These are phyloP conservation scores for Morinoia aosen DNA, from an alignment of 2,888 invertebrate species.

Conservation along the genomic window DNA sequence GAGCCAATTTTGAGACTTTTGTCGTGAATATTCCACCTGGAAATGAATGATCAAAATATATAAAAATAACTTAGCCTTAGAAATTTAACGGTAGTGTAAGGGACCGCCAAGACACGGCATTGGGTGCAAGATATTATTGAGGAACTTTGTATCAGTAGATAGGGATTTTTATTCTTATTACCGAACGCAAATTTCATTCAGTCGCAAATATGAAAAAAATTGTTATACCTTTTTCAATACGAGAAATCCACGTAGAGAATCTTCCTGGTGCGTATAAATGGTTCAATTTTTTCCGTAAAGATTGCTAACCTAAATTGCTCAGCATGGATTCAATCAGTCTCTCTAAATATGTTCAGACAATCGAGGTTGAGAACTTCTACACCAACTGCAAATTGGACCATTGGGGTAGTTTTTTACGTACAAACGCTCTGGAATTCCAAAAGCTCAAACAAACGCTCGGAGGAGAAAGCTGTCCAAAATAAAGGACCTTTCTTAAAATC, in stretches of 20 bases:
- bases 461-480: background rate
- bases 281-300: too few species aligned
- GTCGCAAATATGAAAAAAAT: background rate
- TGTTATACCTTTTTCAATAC: background rate
- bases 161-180: background rate
- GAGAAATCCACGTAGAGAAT: background rate
- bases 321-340: too few species aligned
- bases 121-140: background rate
- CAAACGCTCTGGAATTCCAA: too few species aligned
- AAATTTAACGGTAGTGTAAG: background rate
- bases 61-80: background rate
- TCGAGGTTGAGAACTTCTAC: too few species aligned
- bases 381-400: too few species aligned
- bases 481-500: background rate
- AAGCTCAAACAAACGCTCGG: too few species aligned
- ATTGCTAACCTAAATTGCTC: too few species aligned
- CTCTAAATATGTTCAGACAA: too few species aligned
- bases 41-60: background rate
- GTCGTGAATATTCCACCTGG: background rate
- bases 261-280: background rate
- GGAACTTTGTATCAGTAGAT: background rate
- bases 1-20: background rate
- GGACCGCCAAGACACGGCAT: background rate
- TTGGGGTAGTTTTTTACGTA: too few species aligned
- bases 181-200: background rate